Conservation (phyloP, 2,888 invertebrate genomes). For the Synergus umbraculus region DNA sequence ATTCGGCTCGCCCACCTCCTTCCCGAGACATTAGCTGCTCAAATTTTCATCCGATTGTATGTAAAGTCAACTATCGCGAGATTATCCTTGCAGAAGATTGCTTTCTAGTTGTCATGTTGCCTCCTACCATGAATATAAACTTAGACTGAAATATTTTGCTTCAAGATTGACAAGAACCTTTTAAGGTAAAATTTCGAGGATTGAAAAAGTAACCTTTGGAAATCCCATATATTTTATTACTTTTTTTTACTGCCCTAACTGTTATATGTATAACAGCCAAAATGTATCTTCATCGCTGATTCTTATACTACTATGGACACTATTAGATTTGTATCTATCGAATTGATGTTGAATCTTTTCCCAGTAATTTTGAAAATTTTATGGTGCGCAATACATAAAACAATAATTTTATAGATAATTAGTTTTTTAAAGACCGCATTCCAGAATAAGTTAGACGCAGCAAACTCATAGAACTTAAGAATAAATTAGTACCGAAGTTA, state of each 20-base stretch:
- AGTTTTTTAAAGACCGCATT: conserved; percentile 29
- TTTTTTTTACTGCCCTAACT: too few species aligned
- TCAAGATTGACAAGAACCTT: not conserved
- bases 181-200: too few species aligned
- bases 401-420: not conserved
- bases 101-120: not conserved
- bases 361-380: not conserved
- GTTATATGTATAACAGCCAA: not conserved
- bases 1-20: conserved; percentile 10
- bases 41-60: conserved; percentile 18
- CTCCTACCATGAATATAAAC: not conserved
- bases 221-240: not conserved
- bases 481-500: conserved; percentile 32
- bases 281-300: not conserved
- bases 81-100: not conserved
- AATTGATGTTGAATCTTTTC: not conserved
- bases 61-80: conserved; percentile 1
- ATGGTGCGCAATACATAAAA: not conserved
- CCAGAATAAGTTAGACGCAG: conserved; percentile 25
- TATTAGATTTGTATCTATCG: not conserved
- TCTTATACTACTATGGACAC: not conserved
- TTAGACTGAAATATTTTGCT: not conserved
- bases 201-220: not conserved
- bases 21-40: not conserved
- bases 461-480: conserved; percentile 17